phyloP scores from a whole-genome alignment of 2,113 vertebrate species.

The Plecotus auritus region DNA sequence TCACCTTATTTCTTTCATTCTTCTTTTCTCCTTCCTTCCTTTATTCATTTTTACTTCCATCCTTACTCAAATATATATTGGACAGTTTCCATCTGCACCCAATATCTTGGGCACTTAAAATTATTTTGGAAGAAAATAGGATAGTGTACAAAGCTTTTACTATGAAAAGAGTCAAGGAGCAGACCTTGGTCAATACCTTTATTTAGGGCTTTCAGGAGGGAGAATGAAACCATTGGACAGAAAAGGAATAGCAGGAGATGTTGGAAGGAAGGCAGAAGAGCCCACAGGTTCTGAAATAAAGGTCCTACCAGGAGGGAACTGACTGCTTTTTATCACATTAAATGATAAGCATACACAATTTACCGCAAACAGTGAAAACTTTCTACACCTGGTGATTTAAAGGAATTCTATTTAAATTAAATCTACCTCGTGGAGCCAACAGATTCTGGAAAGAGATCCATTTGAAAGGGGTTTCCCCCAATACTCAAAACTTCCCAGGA shows the following conservation, averaged over 20 bases:
- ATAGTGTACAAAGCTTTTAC: background rate
- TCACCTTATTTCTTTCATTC: background rate
- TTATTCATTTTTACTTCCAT: background rate
- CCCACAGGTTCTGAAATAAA: background rate
- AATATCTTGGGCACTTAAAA: background rate
- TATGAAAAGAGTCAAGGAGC: background rate
- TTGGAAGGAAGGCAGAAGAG: background rate
- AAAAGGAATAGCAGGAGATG: background rate
- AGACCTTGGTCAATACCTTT: background rate
- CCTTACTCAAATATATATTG: background rate
- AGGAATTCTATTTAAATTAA: background rate
- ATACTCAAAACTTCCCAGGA: background rate
- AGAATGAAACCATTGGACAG: background rate
- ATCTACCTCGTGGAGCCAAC: background rate
- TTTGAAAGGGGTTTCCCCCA: background rate
- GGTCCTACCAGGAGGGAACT: background rate
- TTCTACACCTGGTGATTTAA: background rate
- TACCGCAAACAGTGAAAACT: background rate
- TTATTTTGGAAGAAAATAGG: background rate
- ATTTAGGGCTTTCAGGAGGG: background rate
- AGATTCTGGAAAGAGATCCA: background rate
- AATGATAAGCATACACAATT: conserved; percentile 15
- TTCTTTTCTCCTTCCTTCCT: background rate
- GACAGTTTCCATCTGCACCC: background rate
- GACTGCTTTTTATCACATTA: background rate